phyloP scores from a whole-genome alignment of 2,888 invertebrate genomes.

The Drosophila percnosoma region DNA sequence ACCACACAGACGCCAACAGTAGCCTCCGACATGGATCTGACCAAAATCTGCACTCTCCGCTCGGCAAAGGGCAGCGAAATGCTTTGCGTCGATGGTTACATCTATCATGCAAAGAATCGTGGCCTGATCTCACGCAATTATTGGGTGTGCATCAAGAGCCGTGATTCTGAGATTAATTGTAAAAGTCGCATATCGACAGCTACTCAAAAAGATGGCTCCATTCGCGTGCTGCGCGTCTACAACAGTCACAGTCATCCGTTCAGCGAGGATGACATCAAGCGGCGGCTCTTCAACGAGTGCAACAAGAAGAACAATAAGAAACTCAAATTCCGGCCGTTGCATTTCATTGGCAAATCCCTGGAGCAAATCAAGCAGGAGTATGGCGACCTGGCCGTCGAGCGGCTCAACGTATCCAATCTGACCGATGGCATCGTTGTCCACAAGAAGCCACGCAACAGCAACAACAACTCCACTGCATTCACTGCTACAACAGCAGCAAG shows the following conservation, averaged over 20 bases:
- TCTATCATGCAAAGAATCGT: constrained; percentile 79
- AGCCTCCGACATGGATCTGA: constrained; percentile 70
- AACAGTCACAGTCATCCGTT: constrained; percentile 76
- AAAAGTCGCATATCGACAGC: constrained; percentile 80
- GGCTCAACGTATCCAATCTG: constrained; percentile 65
- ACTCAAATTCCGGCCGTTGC: constrained; percentile 68
- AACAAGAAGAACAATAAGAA: constrained; percentile 72
- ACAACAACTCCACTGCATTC: not conserved
- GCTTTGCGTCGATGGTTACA: constrained; percentile 80
- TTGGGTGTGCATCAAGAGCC: constrained; percentile 82
- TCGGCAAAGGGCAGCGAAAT: constrained; percentile 82
- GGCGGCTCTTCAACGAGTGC: constrained; percentile 78
- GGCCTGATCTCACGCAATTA: constrained; percentile 76
- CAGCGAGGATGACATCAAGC: constrained; percentile 78
- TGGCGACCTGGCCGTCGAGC: constrained; percentile 71
- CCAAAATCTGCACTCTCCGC: constrained; percentile 78
- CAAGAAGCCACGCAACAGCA: constrained; percentile 59
- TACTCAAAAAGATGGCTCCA: constrained; percentile 71
- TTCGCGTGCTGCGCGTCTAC: constrained; percentile 74
- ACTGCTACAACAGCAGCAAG: not conserved
- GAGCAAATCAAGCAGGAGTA: constrained; percentile 78
- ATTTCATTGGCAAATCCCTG: constrained; percentile 71
- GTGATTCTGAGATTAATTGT: constrained; percentile 75
- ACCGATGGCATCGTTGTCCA: constrained; percentile 66
- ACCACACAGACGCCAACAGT: constrained; percentile 2